Evolutionary conservation across 2,888 invertebrate species (phyloP), one percentile per base, ranked within the genome.

Genomic region (Patella ulyssiponensis): DNA sequence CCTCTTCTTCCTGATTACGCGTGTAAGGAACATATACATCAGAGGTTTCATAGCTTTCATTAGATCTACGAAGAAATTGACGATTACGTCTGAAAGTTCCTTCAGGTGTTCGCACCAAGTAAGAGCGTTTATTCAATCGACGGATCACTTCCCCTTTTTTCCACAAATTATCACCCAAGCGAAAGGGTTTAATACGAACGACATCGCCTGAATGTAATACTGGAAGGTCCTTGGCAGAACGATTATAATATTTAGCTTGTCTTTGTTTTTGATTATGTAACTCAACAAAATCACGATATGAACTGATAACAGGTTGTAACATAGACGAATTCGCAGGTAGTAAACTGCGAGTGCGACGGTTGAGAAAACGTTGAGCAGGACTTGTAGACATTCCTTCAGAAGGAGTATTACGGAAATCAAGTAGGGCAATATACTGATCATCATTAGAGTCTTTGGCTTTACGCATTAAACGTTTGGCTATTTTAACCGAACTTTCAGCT

Each of bases 321-420:
- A 64, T n/a, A 11, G 20, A 64, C 14, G 64, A 54, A 9, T 51
- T 77, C 23, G 44, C n/a, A 44, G 79, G 76, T 3, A 79, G 27
- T 3, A 64, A n/a, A 1, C 56, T 69, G 4, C 71, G 58, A 1
- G 76, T 74, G 1, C 71, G 51, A n/a, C 77, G 27, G 5, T 76
- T 71, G 11, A 81, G n/a, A 51, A 76, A 69, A 2, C 27, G 71
- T 69, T 77, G 77, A 2, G 56, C 73, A 4, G 76, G 79, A 51
- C 73, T 78, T 14, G 73, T 33, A 27, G 20, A n/a, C 33, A 70
- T 15, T 33, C 69, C 69, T 20, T 71, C 14, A 51, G 20, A 27
- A 71, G 76, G 76, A 12, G 76, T 76, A 54, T 76, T 76, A 4
- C 76, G 17, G 20, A 44, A 71, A n/a, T 76, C 76, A n/a, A 76